Percentiles rank a stretch among this genome's conserved stretches.
Evolutionary conservation across 2,113 vertebrate species (phyloP).

Genomic region (Prochilodus magdalenae): DNA sequence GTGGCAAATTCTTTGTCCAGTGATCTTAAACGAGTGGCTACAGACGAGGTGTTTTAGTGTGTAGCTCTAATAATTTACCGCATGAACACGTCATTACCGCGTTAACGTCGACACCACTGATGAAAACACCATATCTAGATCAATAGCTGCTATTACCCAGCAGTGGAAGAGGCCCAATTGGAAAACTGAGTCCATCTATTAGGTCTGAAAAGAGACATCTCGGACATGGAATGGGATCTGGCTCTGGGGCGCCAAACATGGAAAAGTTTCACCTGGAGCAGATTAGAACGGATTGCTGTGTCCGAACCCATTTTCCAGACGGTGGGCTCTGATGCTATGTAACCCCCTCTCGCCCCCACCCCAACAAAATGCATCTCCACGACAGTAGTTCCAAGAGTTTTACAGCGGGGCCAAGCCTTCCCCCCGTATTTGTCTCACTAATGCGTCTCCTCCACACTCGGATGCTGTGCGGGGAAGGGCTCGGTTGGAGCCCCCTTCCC

Average conservation of each 20-base stretch:
- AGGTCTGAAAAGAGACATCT: constrained; percentile 4
- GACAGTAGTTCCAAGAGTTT: constrained; percentile 28
- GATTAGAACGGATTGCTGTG: constrained; percentile 35
- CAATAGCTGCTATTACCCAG: not conserved
- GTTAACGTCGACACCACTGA: too few species aligned
- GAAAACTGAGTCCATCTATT: not conserved
- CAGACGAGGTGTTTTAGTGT: too few species aligned
- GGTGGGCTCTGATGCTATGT: not conserved
- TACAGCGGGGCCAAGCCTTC: constrained; percentile 54
- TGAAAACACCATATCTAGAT: constrained; percentile 3
- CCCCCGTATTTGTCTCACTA: constrained; percentile 68
- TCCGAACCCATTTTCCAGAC: not conserved
- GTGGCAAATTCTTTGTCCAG: too few species aligned
- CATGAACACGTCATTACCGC: too few species aligned
- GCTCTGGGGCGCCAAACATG: not conserved
- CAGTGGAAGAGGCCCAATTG: not conserved
- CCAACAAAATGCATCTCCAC: constrained; percentile 15
- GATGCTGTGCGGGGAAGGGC: constrained; percentile 69
- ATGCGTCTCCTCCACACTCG: constrained; percentile 68
- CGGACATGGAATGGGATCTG: not conserved
- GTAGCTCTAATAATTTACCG: too few species aligned
- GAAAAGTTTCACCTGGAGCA: constrained; percentile 15
- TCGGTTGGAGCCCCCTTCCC: constrained; percentile 65
- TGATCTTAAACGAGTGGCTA: too few species aligned
- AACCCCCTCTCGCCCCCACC: not conserved